Conservation (phyloP, 2,888 invertebrate genomes). For the Dichetophora obliterata region DNA sequence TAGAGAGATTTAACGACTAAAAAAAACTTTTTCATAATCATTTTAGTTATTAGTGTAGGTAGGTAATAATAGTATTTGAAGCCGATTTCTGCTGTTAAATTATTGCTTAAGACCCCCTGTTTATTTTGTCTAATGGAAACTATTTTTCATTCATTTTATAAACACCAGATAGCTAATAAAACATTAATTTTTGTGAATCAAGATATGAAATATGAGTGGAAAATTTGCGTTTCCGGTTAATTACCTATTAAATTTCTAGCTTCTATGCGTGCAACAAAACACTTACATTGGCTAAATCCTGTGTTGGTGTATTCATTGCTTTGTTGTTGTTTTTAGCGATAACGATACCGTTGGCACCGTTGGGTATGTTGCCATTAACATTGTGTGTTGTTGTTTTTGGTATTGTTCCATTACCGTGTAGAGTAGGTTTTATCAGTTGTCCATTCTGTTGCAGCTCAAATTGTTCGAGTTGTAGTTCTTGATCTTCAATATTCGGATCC, state of each 20-base stretch:
- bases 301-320: slow-evolving; percentile 60
- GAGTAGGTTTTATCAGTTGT: neutral
- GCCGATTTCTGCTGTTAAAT: too few species aligned
- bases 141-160: too few species aligned
- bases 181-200: neutral
- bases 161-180: neutral
- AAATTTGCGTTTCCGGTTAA: neutral
- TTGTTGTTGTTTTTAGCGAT: slow-evolving; percentile 49
- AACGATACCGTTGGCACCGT: slow-evolving; percentile 11
- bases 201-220: neutral
- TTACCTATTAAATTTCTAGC: too few species aligned
- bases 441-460: neutral
- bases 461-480: slow-evolving; percentile 1
- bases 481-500: neutral
- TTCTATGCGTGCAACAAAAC: neutral
- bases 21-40: too few species aligned
- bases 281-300: slow-evolving; percentile 63
- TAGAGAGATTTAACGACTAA: too few species aligned
- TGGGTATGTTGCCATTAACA: neutral
- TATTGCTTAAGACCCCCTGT: too few species aligned
- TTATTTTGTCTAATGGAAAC: neutral
- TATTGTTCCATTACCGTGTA: slow-evolving; percentile 1
- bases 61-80: too few species aligned
- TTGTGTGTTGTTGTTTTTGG: slow-evolving; percentile 35
- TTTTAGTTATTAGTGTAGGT: too few species aligned